Base-by-base conservation (phyloP, 2,888 invertebrate genomes). In the Coelinius sp. region DNA sequence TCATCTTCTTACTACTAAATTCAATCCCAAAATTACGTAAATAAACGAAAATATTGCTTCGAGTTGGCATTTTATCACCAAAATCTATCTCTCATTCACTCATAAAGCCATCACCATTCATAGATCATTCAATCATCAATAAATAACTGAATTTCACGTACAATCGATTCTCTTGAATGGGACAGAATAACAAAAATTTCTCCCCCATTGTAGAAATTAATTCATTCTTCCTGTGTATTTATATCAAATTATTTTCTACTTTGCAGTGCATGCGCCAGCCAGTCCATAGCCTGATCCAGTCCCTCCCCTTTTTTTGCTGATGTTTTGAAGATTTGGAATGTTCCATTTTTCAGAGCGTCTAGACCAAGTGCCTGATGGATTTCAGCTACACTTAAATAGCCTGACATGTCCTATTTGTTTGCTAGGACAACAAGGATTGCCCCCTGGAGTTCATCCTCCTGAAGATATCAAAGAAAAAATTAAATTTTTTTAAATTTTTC, bases 291-390 rank as follows among this genome's bases (percentile, higher is more conserved):
- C 89, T 97, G 97, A 88, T 99, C 98, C 64, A 99, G 91, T 0
- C 99, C 99, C 89, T 98, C 98, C 25, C 99, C 99, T 88, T 98
- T 96, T 79, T 97, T 95, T 56, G 99, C 99, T 0, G 98, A 98
- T 1, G 99, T 98, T 90, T 99, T 99, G 89, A 99, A 99, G 85
- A 99, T 99, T 91, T 98, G 98, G 91, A 99, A 99, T 85, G 98
- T 98, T 85, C 99, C 92, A 89, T 97, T 97, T 88, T 98, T 97
- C 69, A 99, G 91, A 12, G 96, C 95, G 81, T 98, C 97, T 82
- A 99, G 90, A 12, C 99, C 99, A 56, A 99, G 90, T 0, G 98
- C 97, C 88, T 97, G 97, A 87, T 99, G 98, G 17, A 99, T 95
- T 88, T 99, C 99, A 0, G 98, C 95, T 0, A 98, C 95, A 24